A percentile compares a stretch with the other conserved stretches of the same genome.
These are phyloP conservation scores for Eulithis prunata DNA, from an alignment of 2,888 invertebrate species.

Conservation along the genomic window DNA sequence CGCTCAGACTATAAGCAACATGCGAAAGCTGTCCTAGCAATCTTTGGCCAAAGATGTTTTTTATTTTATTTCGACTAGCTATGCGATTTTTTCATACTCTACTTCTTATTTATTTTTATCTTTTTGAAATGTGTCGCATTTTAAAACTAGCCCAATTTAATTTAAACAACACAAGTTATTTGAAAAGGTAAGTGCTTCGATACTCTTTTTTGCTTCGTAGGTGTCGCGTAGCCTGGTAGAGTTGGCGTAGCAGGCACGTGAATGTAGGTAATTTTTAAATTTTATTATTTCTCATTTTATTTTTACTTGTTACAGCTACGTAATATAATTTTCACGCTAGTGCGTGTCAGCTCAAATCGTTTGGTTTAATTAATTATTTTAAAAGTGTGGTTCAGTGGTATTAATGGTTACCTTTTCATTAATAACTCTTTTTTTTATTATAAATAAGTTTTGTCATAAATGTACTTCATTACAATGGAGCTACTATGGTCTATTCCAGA, in stretches of 20 bases:
- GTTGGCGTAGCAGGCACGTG: slow-evolving; percentile 24
- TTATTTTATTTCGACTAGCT: slow-evolving; percentile 16
- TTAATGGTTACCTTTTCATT: too few species aligned
- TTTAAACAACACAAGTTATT: not conserved
- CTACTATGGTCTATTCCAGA: too few species aligned
- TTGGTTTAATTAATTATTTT: too few species aligned
- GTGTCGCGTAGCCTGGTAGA: slow-evolving; percentile 4
- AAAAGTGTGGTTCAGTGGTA: too few species aligned
- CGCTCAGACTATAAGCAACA: slow-evolving; percentile 41
- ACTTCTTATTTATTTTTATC: not conserved
- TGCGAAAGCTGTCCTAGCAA: slow-evolving; percentile 62
- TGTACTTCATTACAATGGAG: too few species aligned
- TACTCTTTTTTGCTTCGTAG: slow-evolving; percentile 3
- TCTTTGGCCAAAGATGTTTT: slow-evolving; percentile 76
- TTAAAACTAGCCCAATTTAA: not conserved
- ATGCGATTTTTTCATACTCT: slow-evolving; percentile 24
- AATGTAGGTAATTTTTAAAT: slow-evolving; percentile 19
- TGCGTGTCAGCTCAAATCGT: too few species aligned
- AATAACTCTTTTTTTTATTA: too few species aligned
- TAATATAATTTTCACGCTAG: too few species aligned
- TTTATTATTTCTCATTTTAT: not conserved
- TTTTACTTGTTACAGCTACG: not conserved
- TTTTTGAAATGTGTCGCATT: not conserved
- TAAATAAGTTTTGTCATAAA: too few species aligned
- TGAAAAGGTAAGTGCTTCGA: slow-evolving; percentile 26